Evolutionary conservation across 1,140 invertebrate species (phyloP), one percentile per base, ranked within the genome.

Genomic region (Drosophila sechellia): DNA sequence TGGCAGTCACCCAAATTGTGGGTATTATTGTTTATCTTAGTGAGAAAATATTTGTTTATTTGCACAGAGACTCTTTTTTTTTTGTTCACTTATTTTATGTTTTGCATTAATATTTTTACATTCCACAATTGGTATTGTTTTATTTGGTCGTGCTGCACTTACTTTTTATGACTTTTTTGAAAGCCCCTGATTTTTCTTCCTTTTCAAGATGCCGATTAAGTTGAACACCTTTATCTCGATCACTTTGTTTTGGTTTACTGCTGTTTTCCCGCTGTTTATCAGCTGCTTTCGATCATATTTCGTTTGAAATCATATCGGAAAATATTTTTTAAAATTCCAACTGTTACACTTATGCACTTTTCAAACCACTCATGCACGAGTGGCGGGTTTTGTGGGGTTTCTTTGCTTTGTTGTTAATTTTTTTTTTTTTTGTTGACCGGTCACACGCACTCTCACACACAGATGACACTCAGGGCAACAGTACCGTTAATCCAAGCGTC

Each of bases 11-110:
- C 37, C 31, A 45, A 40, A 46, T 61, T 69, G 46, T 53, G 63
- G 63, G 48, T 34, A 39, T 73, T 66, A 40, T 50, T 83, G 83
- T 87, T 87, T 87, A 89, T 87, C 81, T 87, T 68, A 70, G 81
- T 79, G 59, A 6, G 31, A 84, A 87, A 89, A 87, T 87, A 83
- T 87, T 87, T 87, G 83, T 83, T 81, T 87, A 87, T 87, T 87
- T 86, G 72, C 61, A 58, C 61, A 70, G 31, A n/a, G 2, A 15
- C 31, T 31, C 31, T 60, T 49, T 75, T 70, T 75, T 70, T 59
- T 61, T 34, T 63, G 12, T 31, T 31, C 35, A 49, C 58, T 75
- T 37, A 13, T 65, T 43, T 53, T 49, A 42, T 20, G 42, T 57
- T 60, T 42, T 25, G 40, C 59, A 49, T 43, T 61, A 84, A 76